Base-by-base conservation (phyloP, 2,888 invertebrate genomes). In the Sphaerophoria taeniata region DNA sequence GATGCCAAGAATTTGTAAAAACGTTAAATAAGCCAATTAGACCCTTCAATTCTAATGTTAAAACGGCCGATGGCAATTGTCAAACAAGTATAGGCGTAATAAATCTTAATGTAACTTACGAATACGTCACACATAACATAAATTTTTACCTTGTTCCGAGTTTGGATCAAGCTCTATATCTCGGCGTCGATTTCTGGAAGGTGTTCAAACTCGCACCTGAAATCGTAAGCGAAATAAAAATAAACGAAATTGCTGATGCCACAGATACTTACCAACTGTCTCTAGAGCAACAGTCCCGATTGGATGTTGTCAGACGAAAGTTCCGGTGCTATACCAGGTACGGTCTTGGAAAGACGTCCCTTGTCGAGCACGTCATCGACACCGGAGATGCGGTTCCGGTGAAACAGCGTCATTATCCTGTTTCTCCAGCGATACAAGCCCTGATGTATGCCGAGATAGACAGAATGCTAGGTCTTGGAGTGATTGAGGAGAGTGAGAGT, bases 331-430 rank as follows among this genome's bases (percentile, higher is more conserved):
- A 56, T 34, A 34, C 55, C n/a, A 34, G 7, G 4, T 34, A n/a
- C 34, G 36, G 63, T 34, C 58, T 77, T 3, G 79, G 82, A 1
- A 63, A 60, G 55, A 87, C 75, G 12, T 33, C 14, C 14, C 51
- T 76, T 12, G 14, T 56, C 5, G 39, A 56, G 16, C 78, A 79
- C 31, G 39, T 49, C 14, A 75, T 78, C 24, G 79, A 77, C n/a
- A 58, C 61, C 6, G 73, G 79, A 9, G 58, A 43, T 7, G 53
- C 77, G 7, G 31, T 58, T 16, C 77, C 81, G 14, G 43, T 82
- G 16, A 45, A 61, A 12, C 61, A 61, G 61, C 45, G 61, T 45
- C 61, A 61, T 12, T 61, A 61, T 0, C 61, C 43, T 31, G 45
- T 63, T 12, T 63, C 63, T 4, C 45, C 45, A 33, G 49, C 65